Percentiles rank a stretch among this genome's conserved stretches.
Conservation (phyloP, 2,797 vertebrate species). For the Botia almorhae region DNA sequence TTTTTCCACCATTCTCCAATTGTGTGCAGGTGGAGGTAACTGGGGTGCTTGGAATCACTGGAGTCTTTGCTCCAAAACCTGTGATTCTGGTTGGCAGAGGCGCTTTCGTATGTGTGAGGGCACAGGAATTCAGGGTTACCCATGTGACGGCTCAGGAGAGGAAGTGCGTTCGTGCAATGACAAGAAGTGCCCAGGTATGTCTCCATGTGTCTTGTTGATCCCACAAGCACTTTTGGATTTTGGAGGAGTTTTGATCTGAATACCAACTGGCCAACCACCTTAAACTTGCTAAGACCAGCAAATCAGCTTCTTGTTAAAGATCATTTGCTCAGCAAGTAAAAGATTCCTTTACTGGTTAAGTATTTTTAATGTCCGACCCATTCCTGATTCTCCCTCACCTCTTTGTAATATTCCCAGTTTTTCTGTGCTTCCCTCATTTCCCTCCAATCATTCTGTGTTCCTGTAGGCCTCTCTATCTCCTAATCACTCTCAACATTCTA, state of each 20-base stretch:
- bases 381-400: not conserved
- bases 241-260: too few species aligned
- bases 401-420: not conserved
- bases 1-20: not conserved
- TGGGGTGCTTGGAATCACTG: slow-evolving; percentile 97
- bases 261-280: too few species aligned
- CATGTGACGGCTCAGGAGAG: slow-evolving; percentile 92
- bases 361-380: too few species aligned
- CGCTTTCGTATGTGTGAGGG: slow-evolving; percentile 95
- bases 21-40: slow-evolving; percentile 82
- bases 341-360: too few species aligned
- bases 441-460: not conserved
- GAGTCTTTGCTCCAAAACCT: slow-evolving; percentile 96
- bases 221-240: not conserved
- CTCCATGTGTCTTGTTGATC: not conserved
- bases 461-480: slow-evolving; percentile 26
- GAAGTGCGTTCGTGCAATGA: slow-evolving; percentile 95
- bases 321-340: too few species aligned
- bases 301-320: too few species aligned
- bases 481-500: slow-evolving; percentile 19
- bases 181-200: slow-evolving; percentile 94
- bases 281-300: too few species aligned
- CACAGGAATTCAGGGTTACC: slow-evolving; percentile 85
- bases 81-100: slow-evolving; percentile 94
- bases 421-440: not conserved